Evolutionary conservation across 2,888 invertebrate genomes (phyloP), one percentile per base, ranked within the genome.

Genomic region (Yponomeuta cagnagella): DNA sequence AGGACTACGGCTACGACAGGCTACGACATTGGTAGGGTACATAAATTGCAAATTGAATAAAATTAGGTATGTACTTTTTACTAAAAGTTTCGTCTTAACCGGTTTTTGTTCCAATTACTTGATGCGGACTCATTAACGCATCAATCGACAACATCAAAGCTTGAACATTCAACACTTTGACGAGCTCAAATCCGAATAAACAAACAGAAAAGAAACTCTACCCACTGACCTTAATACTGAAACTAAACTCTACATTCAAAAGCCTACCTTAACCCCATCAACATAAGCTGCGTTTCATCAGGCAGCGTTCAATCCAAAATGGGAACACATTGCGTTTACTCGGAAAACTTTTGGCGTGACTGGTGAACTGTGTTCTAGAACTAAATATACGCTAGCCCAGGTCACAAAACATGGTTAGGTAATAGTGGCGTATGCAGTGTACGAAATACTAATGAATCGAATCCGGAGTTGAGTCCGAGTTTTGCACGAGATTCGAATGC

Each of bases 181-280:
- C 33, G 9, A 67, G 33, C 67, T 48, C 10, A 68, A 65, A 68
- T 68, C 48, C 30, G 23, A 30, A 52, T 68, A 30, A 68, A 52
- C 68, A 52, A 68, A 68, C 68, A 68, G 31, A 68, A 68, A 52
- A 68, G 68, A 68, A 68, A 68, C 48, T 48, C n/a, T n/a, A 48
- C 48, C 68, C 52, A 68, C 52, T 68, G 52, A 68, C 68, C 68
- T 68, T 48, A 68, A 68, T 68, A 10, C 68, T 30, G 37, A 67
- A 10, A 12, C 12, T 30, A 1, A 65, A 58, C 52, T 58, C 15
- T 58, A 15, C 52, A 58, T 15, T 58, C 15, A 5, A 58, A 58
- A 58, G 2, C 52, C 52, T 12, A 58, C 52, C 52, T 58, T 58
- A 58, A 58, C 12, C 15, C 15, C 15, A 15, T 15, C 52, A 1